Evolutionary conservation across 2,113 vertebrate species (phyloP), one percentile per base, ranked within the genome.

Genomic region (Cyanocitta stelleri): DNA sequence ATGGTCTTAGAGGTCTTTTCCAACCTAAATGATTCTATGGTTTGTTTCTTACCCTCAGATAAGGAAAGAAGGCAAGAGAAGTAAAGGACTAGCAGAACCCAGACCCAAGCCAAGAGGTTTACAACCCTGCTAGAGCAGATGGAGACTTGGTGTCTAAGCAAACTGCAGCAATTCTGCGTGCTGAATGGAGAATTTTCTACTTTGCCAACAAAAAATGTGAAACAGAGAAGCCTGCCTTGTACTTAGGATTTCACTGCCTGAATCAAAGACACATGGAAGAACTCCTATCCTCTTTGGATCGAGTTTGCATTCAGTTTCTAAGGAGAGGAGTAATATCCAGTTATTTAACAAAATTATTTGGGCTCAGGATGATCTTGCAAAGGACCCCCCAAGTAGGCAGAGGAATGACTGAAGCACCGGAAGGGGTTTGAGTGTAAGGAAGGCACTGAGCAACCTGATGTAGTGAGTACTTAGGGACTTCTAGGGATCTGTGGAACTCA

Each of bases 201-300:
- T 90, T 86, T 83, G 67, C 71, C 88, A 93, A 93, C 37, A 87
- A 85, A 85, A 96, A 93, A 58, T 17, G 37, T 51, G 79, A 91
- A 93, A 72, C 56, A 52, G 87, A 72, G 62, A 83, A 59, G 55
- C 37, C 30, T 85, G 58, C 18, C 33, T 76, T 91, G 75, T 79
- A 33, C 62, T 87, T 49, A 11, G 22, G 41, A 66, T 88, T 91
- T 94, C 71, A 54, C 63, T 91, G 51, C 51, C 32, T 87, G 75
- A 83, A 85, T 95, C 43, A 83, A 85, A 94, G 82, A 62, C 79
- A 76, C 41, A 11, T 58, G 67, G 63, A 90, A 88, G 62, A 88
- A 23, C 11, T 8, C 7, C 29, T 4, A 0, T 39, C 62, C 58
- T 52, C 44, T 79, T 59, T 58, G 62, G 43, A 88, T 63, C 2